These are phyloP conservation scores for Aethes cnicana DNA, from an alignment of 2,888 invertebrate genomes.

Conservation along the genomic window DNA sequence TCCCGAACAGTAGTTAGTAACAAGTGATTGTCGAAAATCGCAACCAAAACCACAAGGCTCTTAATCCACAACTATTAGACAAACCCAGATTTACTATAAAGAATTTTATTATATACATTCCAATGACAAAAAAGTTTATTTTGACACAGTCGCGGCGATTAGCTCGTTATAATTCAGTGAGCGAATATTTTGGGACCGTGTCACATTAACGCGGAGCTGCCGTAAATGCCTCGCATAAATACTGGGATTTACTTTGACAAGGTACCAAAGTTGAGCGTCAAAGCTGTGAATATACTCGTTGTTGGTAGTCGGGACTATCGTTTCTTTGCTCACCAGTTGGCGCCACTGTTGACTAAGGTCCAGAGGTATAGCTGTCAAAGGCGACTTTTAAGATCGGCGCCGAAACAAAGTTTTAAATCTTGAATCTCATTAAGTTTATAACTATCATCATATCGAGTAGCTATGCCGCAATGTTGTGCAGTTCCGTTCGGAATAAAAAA, in stretches of 20 bases:
- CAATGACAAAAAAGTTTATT: slow-evolving; percentile 13
- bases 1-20: too few species aligned
- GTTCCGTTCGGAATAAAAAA: too few species aligned
- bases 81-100: slow-evolving; percentile 17
- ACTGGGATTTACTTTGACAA: slow-evolving; percentile 28
- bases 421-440: too few species aligned
- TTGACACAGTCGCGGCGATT: slow-evolving; percentile 21
- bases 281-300: not conserved
- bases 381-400: too few species aligned
- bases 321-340: too few species aligned
- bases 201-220: slow-evolving; percentile 27
- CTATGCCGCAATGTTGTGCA: too few species aligned
- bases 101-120: too few species aligned
- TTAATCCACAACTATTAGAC: slow-evolving; percentile 20
- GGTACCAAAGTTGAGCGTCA: slow-evolving; percentile 1
- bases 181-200: slow-evolving; percentile 29
- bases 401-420: too few species aligned
- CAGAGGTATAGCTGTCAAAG: too few species aligned
- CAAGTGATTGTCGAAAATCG: slow-evolving; percentile 1
- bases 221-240: slow-evolving; percentile 26
- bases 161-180: slow-evolving; percentile 21
- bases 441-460: too few species aligned
- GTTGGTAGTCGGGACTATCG: not conserved
- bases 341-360: too few species aligned
- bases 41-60: slow-evolving; percentile 18